Evolutionary conservation across 53 echinoderm and acorn worm species (phyloP).

Genomic region (Arbacia lixula): DNA sequence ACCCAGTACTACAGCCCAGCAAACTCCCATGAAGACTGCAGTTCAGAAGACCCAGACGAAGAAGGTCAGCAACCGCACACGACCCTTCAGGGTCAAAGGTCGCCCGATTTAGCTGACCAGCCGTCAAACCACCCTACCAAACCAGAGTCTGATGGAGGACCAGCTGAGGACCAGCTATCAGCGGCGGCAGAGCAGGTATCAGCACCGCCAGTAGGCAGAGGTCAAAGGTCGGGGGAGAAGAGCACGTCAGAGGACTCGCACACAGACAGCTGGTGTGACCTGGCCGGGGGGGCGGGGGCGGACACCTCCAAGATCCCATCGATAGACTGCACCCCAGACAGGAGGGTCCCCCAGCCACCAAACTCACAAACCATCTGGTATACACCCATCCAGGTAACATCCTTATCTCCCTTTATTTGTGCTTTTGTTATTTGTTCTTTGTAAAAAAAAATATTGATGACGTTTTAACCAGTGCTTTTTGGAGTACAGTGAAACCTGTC

Average conservation of each 20-base stretch:
- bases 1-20: constrained; percentile 70
- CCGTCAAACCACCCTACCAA: background rate
- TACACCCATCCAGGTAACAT: constrained; percentile 49
- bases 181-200: no score
- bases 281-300: constrained; percentile 39
- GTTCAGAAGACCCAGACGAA: constrained; percentile 32
- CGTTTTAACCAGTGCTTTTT: no score
- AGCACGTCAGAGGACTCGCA: constrained; percentile 49
- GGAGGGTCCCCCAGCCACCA: constrained; percentile 35
- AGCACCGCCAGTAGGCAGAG: background rate
- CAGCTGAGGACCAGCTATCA: no score
- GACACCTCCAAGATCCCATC: constrained; percentile 47
- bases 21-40: constrained; percentile 57
- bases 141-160: background rate
- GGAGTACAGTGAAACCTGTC: no score
- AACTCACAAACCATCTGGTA: constrained; percentile 52
- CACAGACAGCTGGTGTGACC: constrained; percentile 53
- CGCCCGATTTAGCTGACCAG: no score
- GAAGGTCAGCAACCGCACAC: background rate
- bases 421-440: no score
- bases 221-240: constrained; percentile 16
- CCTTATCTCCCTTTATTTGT: no score
- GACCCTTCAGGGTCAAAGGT: background rate
- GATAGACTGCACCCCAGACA: constrained; percentile 27
- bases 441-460: no score